Conservation (phyloP, 2,113 vertebrate genomes). For the Bostrychus sinensis region DNA sequence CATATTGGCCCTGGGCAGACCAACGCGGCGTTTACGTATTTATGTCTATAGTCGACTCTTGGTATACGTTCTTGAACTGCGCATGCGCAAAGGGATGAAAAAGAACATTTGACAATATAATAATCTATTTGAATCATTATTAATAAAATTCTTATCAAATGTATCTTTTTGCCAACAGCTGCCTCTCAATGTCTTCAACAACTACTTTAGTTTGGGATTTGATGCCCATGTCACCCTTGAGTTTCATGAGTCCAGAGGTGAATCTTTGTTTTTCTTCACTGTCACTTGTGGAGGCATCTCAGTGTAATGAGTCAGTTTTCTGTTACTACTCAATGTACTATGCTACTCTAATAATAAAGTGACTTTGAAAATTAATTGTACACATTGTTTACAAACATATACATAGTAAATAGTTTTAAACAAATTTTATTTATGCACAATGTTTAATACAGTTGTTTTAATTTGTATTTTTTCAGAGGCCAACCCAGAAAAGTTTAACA, state of each 20-base stretch:
- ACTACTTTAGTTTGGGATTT: slow-evolving; percentile 99
- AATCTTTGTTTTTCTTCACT: slow-evolving; percentile 20
- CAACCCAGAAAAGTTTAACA: slow-evolving; percentile 77
- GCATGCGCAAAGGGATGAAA: no score
- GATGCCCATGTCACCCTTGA: slow-evolving; percentile 96
- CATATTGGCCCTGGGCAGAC: no score
- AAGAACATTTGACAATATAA: no score
- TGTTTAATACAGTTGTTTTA: slow-evolving; percentile 17
- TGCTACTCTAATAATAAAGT: not conserved
- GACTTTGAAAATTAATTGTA: slow-evolving; percentile 25
- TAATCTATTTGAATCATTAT: no score
- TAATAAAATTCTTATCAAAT: no score
- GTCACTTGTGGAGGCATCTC: not conserved
- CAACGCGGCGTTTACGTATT: no score
- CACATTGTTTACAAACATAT: not conserved
- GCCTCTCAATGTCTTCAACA: slow-evolving; percentile 97
- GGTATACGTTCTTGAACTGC: no score
- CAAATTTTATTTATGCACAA: not conserved
- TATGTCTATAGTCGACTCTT: not conserved
- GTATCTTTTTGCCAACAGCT: slow-evolving; percentile 83
- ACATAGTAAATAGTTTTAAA: no score
- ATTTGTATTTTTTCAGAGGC: slow-evolving; percentile 60
- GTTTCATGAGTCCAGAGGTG: slow-evolving; percentile 97
- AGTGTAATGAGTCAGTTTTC: slow-evolving; percentile 17
- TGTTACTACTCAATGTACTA: not conserved